Evolutionary conservation across 2,888 invertebrate genomes (phyloP).

Genomic region (Epinotia bilunana): DNA sequence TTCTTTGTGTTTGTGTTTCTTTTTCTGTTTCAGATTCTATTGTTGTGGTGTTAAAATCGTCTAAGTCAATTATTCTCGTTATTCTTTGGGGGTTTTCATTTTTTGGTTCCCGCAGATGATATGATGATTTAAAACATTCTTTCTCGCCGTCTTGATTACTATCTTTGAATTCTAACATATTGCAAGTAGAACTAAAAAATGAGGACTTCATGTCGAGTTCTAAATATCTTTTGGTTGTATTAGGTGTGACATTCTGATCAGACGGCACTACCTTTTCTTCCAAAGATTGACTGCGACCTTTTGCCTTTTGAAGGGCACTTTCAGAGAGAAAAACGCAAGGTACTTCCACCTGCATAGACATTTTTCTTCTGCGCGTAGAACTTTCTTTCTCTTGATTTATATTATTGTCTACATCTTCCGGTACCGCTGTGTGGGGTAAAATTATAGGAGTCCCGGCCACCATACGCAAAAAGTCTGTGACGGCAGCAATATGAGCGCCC

Average conservation of each 20-base stretch:
- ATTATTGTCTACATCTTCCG: conserved; percentile 75
- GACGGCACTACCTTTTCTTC: conserved; percentile 75
- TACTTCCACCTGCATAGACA: conserved; percentile 83
- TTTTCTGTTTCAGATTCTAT: conserved; percentile 66
- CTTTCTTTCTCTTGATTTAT: conserved; percentile 77
- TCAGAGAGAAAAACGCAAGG: conserved; percentile 82
- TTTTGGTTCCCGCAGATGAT: conserved; percentile 50
- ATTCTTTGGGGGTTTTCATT: conserved; percentile 73
- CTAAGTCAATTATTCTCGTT: conserved; percentile 79
- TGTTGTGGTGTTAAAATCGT: conserved; percentile 65
- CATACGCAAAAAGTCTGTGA: conserved; percentile 86
- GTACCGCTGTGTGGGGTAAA: conserved; percentile 77
- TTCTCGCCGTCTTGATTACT: conserved; percentile 56
- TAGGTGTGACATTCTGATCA: conserved; percentile 67
- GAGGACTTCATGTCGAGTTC: conserved; percentile 69
- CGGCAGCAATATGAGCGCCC: conserved; percentile 87
- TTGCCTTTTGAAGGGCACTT: conserved; percentile 78
- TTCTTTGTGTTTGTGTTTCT: conserved; percentile 70
- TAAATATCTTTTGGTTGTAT: conserved; percentile 65
- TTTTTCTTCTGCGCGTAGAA: conserved; percentile 74
- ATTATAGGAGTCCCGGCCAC: conserved; percentile 87
- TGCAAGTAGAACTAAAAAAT: conserved; percentile 62
- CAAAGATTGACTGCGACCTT: conserved; percentile 76
- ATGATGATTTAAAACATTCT: conserved; percentile 59
- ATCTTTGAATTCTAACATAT: conserved; percentile 65